Base-by-base conservation (phyloP, 1,140 invertebrate species). In the Ctenoplectra terminalis region DNA sequence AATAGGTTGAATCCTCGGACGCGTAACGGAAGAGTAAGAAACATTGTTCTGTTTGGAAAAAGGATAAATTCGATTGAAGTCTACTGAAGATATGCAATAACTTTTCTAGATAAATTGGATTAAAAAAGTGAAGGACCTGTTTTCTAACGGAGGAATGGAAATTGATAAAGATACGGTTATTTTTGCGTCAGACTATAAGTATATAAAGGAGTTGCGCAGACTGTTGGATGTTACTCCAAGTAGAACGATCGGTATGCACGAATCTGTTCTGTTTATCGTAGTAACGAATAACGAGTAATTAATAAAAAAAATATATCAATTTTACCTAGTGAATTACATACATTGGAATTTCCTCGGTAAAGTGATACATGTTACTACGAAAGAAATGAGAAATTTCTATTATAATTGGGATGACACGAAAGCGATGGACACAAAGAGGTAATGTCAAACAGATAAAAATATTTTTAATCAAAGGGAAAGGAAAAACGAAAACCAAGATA, bases 261-360 rank as follows among this genome's bases (percentile, higher is more conserved):
- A 26, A 46, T n/a, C 0, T 56, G 1, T 63, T 40, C 9, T 15
- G 1, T 37, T 54, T 43, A 23, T 20, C 40, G 37, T 26, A 54
- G 5, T 0, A 26, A 0, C 9, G 11, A 26, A 31, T 15, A n/a
- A 40, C 8, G 4, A 43, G 17, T 37, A n/a, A 13, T 58, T n/a
- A 11, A 70, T n/a, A 40, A 20, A 69, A 0, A 0, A 3, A 46
- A 20, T n/a, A 20, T 20, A 50, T 26, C 29, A 29, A 64, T 54
- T 69, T 61, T 23, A 58, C 34, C 34, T 54, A 90, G 89, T 87
- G 5, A 90, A 90, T 56, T 90, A 88, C 46, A 63, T 89, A 48
- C 89, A 90, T 26, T 90, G 89, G 89, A 67, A 82, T 23, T 87
- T 88, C 13, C 17, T 89, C 2, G 87, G 77, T 29, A 73, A 31